These are phyloP conservation scores for Cotesia chilonis DNA, from an alignment of 1,140 invertebrate species.

Conservation along the genomic window DNA sequence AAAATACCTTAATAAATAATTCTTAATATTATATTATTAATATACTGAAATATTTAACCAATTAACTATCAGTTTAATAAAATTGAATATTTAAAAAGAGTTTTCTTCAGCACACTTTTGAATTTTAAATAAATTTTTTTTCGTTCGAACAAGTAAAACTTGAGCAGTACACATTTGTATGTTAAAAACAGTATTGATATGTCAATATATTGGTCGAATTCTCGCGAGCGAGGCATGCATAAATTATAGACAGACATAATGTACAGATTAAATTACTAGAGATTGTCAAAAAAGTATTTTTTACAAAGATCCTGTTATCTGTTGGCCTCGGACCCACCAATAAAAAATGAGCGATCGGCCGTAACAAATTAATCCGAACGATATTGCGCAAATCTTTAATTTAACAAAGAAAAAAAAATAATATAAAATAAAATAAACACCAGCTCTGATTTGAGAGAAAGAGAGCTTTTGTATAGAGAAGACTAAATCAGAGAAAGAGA, in stretches of 20 bases:
- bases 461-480: neutral
- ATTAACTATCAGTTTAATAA: too few relatives aligned
- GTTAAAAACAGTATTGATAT: too few relatives aligned
- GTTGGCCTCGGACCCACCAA: constrained; percentile 37
- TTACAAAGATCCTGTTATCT: constrained; percentile 26
- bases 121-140: too few relatives aligned
- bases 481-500: neutral
- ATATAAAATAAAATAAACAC: neutral
- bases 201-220: too few relatives aligned
- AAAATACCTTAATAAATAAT: constrained; percentile 42
- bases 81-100: too few relatives aligned
- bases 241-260: constrained; percentile 28
- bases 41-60: neutral
- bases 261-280: constrained; percentile 14
- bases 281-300: constrained; percentile 27
- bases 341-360: constrained; percentile 7
- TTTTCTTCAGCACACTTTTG: too few relatives aligned
- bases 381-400: constrained; percentile 3
- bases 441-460: neutral
- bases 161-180: too few relatives aligned
- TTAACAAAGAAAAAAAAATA: neutral
- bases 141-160: too few relatives aligned
- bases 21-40: constrained; percentile 26
- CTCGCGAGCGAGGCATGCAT: neutral
- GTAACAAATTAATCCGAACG: too few relatives aligned